These are phyloP conservation scores for Blera fallax DNA, from an alignment of 2,888 invertebrate genomes.

Conservation along the genomic window DNA sequence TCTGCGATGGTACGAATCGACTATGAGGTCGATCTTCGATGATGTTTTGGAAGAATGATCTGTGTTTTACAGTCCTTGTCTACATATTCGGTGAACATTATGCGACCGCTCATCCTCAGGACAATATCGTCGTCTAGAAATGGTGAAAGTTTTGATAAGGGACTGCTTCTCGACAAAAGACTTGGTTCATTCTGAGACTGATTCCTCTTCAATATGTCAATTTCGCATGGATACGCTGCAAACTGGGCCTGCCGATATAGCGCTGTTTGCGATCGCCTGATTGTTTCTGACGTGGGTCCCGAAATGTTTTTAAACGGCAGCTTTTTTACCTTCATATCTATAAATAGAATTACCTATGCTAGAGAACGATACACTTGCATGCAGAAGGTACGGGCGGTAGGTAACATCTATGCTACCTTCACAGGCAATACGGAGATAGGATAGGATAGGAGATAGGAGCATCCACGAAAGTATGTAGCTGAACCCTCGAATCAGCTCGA, in stretches of 20 bases:
- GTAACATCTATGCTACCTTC: too few relatives aligned
- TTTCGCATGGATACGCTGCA: background rate
- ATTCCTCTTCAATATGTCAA: background rate
- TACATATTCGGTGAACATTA: background rate
- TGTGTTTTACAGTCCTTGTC: too few relatives aligned
- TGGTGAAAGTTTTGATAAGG: background rate
- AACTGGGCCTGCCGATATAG: background rate
- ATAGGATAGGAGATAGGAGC: too few relatives aligned
- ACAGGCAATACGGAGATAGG: too few relatives aligned
- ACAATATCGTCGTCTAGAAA: too few relatives aligned
- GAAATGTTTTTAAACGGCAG: background rate
- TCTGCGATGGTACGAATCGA: slow-evolving; percentile 42
- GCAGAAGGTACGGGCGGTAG: too few relatives aligned
- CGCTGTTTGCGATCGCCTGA: background rate
- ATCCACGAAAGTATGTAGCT: too few relatives aligned
- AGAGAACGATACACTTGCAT: background rate
- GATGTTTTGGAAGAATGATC: slow-evolving; percentile 41
- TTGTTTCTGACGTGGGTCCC: background rate
- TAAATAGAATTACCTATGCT: background rate
- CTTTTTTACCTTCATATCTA: background rate
- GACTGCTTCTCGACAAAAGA: background rate
- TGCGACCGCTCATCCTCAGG: background rate
- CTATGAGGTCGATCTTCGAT: slow-evolving; percentile 15
- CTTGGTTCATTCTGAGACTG: background rate
- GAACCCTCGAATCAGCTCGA: too few relatives aligned